These are phyloP conservation scores for Puma concolor DNA, from an alignment of 2,113 vertebrate species.

Conservation along the genomic window DNA sequence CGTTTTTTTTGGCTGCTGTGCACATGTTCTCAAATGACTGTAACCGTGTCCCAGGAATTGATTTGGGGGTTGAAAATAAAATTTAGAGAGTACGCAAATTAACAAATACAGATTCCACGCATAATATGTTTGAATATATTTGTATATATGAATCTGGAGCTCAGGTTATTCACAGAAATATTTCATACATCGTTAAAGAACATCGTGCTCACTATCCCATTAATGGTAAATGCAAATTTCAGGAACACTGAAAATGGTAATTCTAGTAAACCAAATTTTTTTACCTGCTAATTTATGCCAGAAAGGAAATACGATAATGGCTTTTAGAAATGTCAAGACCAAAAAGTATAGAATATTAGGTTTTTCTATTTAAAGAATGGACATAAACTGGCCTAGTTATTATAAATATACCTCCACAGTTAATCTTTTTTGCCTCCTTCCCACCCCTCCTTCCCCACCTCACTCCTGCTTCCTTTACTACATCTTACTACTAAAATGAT, in stretches of 20 bases:
- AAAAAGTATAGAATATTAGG: neutral
- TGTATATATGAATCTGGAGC: neutral
- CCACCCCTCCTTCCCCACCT: neutral
- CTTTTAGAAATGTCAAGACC: conserved; percentile 58
- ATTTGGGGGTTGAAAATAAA: neutral
- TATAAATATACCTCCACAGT: neutral
- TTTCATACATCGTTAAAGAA: neutral
- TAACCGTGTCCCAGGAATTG: neutral
- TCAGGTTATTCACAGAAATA: neutral
- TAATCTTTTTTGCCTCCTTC: neutral
- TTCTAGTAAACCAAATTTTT: conserved; percentile 27
- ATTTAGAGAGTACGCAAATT: neutral
- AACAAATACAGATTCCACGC: neutral
- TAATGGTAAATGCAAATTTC: neutral
- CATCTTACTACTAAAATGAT: neutral
- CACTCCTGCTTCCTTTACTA: neutral
- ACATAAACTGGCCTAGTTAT: conserved; percentile 13
- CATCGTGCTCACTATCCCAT: neutral
- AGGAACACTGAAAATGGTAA: conserved; percentile 10
- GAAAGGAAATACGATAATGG: conserved; percentile 17
- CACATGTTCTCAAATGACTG: neutral
- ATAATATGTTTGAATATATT: too few relatives aligned
- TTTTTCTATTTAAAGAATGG: conserved; percentile 9
- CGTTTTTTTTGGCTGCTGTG: neutral
- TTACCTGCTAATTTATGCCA: neutral